Conservation (phyloP, 2,888 invertebrate species). For the Achlya flavicornis region DNA sequence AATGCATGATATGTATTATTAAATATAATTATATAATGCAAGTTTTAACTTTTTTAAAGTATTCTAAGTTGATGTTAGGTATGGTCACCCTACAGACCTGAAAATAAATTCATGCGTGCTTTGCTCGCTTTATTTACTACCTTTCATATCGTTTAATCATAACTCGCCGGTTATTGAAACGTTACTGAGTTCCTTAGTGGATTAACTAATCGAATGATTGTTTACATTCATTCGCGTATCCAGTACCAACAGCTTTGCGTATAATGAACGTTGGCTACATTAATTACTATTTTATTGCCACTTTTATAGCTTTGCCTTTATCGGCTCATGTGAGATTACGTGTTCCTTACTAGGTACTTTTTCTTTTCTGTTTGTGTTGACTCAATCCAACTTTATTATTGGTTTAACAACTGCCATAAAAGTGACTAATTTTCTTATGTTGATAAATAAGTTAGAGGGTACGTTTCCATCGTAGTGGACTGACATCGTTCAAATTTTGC, state of each 20-base stretch:
- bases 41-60: background rate
- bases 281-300: conserved; percentile 77
- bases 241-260: conserved; percentile 62
- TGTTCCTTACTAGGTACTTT: conserved; percentile 62
- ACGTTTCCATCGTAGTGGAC: conserved; percentile 25
- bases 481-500: conserved; percentile 54
- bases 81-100: background rate
- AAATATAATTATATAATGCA: no score
- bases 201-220: conserved; percentile 77
- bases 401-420: conserved; percentile 37
- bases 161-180: conserved; percentile 52
- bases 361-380: conserved; percentile 62
- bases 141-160: conserved; percentile 58
- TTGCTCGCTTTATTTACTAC: conserved; percentile 16
- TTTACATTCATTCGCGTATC: conserved; percentile 65
- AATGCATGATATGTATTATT: no score
- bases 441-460: background rate
- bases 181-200: conserved; percentile 55
- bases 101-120: background rate
- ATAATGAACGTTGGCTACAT: conserved; percentile 73
- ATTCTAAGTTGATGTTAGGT: background rate
- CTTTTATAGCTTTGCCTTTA: conserved; percentile 72
- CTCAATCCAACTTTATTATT: conserved; percentile 58
- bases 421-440: conserved; percentile 35
- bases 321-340: conserved; percentile 71